Base-by-base conservation (phyloP, 2,113 vertebrate species). In the Pseudorasbora parva region DNA sequence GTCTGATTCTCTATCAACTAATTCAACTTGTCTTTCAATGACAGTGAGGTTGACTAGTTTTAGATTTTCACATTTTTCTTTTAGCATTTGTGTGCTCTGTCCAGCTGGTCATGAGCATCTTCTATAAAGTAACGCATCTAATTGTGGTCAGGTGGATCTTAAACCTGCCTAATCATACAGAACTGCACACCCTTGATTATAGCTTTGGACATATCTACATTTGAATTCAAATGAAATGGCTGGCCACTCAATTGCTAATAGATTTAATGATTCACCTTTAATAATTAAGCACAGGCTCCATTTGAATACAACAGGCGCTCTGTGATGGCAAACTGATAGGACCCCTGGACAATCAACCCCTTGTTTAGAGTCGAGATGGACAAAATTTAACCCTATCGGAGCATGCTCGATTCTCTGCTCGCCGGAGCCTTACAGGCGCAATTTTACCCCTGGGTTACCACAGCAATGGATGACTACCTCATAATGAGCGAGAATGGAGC, bases 401-500 rank as follows among this genome's bases (percentile, higher is more conserved):
- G 87, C 82, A 72, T 62, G 82, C 80, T 91, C 87, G 59, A 82
- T 79, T 87, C 84, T 66, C 86, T 78, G 86, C 82, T 89, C 87
- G 72, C 82, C 82, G 75, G 84, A 90, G 75, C 90, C 90, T 93
- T 89, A 56, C 87, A 62, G 78, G 84, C 89, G 90, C 92, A 87
- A 82, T 90, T 89, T 88, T 90, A 88, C 88, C 88, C 88, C 62
- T 85, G 87, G 89, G 85, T 85, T 83, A 78, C 86, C 83, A 80
- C 82, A 66, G 85, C 85, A 88, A 92, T 88, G 92, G 90, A 90
- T 88, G 87, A 92, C 89, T 87, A 88, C 84, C 83, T 91, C 88
- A 89, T 93, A 94, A 95, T 94, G 94, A 91, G 83, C 0, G 88
- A 84, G 87, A 80, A 90, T 78, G 82, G 83, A 54, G 89, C 73